Evolutionary conservation across 2,888 invertebrate genomes (phyloP), one percentile per base, ranked within the genome.

Genomic region (Sipha maydis): DNA sequence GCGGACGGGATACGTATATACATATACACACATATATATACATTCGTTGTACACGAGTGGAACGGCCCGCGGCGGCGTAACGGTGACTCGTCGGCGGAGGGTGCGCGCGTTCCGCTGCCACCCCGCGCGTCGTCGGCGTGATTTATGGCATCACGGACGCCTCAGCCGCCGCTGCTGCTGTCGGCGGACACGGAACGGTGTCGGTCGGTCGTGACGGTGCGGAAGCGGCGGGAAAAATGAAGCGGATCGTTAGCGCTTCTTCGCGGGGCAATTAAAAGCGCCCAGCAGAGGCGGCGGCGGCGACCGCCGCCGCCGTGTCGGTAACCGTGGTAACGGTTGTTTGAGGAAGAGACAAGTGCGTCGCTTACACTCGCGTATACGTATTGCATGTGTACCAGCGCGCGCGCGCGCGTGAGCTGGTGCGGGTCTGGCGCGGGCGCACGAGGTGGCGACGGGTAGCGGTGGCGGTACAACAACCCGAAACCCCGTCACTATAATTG

Each of bases 401-500:
- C 34, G 34, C 3, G 25, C n/a, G 25, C 25, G 25, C 67, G 25
- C 61, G 25, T 5, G 3, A 1, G 25, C 61, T 3, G 19, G 19
- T 28, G 77, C 17, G 69, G 8, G 34, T 19, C 54, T 75, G 75
- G n/a, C 11, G 56, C 56, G 38, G n/a, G 61, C 28, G 7, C 3
- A 8, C n/a, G 73, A 34, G 31, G 14, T 56, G 34, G 69, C 41
- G 17, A 28, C 69, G 83, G 56, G 83, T 11, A n/a, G 8, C 31
- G 17, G n/a, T 14, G 61, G 76, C 9, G 54, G 41, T 21, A 56
- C 41, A 79, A 89, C 79, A 83, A 71, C 83, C 88, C 89, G 89
- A 89, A 88, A 88, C 89, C 84, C 89, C 85, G 82, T 85, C 82
- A 84, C 89, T 90, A 90, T 90, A 90, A 90, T 90, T 90, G 90